phyloP scores from a whole-genome alignment of 2,113 vertebrate genomes.

The Thalassoma bifasciatum region DNA sequence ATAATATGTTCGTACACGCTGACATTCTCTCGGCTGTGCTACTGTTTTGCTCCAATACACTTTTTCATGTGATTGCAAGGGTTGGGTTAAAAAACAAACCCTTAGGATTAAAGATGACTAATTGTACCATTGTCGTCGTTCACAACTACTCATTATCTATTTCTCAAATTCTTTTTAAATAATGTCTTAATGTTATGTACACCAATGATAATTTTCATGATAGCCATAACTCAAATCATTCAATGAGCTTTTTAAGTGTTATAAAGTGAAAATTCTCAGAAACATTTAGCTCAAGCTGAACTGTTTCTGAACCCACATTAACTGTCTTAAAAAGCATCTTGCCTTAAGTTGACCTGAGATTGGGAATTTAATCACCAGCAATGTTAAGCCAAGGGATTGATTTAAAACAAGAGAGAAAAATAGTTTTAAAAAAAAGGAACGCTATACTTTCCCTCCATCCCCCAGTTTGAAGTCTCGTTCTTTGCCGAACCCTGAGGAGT shows the following conservation, averaged over 20 bases:
- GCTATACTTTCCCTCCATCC: conserved; percentile 61
- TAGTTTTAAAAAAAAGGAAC: conserved; percentile 50
- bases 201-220: too few relatives aligned
- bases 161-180: too few relatives aligned
- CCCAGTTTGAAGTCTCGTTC: conserved; percentile 59
- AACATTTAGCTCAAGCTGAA: not conserved
- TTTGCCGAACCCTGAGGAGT: conserved; percentile 75
- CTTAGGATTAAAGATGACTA: too few relatives aligned
- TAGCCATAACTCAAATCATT: too few relatives aligned
- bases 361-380: conserved; percentile 9
- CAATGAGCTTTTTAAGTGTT: not conserved
- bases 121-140: too few relatives aligned
- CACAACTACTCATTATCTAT: too few relatives aligned
- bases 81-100: too few relatives aligned
- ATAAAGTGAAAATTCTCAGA: not conserved
- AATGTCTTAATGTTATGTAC: not conserved
- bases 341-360: conserved; percentile 6
- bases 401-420: not conserved
- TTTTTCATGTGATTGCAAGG: too few relatives aligned
- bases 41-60: too few relatives aligned
- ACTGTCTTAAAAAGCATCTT: conserved; percentile 14
- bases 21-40: too few relatives aligned
- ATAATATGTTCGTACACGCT: too few relatives aligned
- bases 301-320: not conserved
- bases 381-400: conserved; percentile 9